A percentile compares a stretch with the other conserved stretches of the same genome.
phyloP scores from a whole-genome alignment of 1,140 invertebrate genomes.

The Nephotettix cincticeps region DNA sequence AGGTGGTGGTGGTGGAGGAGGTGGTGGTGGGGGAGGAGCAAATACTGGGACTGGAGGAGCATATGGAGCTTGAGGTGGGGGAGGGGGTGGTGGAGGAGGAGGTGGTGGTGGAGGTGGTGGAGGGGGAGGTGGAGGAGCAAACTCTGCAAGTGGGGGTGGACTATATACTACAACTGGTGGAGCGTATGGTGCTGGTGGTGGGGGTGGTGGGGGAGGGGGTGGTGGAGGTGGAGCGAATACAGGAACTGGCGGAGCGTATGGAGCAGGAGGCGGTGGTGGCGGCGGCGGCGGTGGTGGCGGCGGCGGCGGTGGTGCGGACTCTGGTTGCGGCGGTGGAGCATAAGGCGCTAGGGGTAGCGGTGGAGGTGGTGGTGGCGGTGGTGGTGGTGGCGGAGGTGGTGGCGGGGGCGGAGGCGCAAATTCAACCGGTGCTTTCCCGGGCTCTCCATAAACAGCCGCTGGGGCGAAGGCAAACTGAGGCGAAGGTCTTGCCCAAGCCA shows the following conservation, averaged over 20 bases:
- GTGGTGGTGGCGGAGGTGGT: not conserved
- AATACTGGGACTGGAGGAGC: not conserved
- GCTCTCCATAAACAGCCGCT: not conserved
- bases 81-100: not conserved
- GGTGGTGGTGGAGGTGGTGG: not conserved
- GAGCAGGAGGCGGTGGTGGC: not conserved
- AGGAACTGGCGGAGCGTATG: not conserved
- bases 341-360: conserved; percentile 1
- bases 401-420: not conserved
- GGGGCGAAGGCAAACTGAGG: not conserved
- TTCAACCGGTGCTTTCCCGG: not conserved
- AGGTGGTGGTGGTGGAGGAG: not conserved
- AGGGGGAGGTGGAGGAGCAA: not conserved
- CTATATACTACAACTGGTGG: not conserved
- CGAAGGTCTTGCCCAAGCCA: not conserved
- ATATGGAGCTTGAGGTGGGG: not conserved
- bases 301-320: conserved; percentile 5
- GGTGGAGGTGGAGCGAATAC: not conserved
- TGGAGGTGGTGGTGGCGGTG: conserved; percentile 9
- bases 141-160: not conserved
- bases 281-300: conserved; percentile 1
- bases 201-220: not conserved
- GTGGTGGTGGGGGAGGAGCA: not conserved
- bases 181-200: not conserved
- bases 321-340: not conserved